Evolutionary conservation across 2,888 invertebrate genomes (phyloP).

Genomic region (Loripinus fragilis): DNA sequence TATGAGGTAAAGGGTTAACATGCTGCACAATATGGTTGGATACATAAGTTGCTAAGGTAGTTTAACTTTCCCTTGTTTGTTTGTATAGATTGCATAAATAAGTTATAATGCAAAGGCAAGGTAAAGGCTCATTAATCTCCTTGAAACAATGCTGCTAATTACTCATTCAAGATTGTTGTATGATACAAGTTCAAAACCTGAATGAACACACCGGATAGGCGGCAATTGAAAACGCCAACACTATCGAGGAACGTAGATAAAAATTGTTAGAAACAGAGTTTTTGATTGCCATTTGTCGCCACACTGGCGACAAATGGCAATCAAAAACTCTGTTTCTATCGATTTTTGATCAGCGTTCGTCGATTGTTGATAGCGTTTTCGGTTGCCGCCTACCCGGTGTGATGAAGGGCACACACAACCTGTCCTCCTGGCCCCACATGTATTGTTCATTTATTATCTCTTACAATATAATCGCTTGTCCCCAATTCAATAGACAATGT

Average conservation of each 20-base stretch:
- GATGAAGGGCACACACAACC: neutral
- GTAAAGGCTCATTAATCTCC: neutral
- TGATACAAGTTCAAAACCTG: neutral
- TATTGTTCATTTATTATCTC: neutral
- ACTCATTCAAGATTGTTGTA: neutral
- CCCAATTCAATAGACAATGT: neutral
- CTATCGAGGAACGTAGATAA: no score
- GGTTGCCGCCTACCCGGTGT: no score
- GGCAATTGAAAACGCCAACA: no score
- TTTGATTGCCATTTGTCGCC: no score
- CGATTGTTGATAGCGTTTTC: no score
- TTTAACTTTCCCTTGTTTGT: neutral
- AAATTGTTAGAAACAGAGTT: no score
- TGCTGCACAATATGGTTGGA: no score
- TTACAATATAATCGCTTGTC: neutral
- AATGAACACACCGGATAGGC: no score
- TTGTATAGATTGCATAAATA: neutral
- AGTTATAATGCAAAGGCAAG: neutral
- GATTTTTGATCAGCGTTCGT: no score
- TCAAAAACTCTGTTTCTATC: no score
- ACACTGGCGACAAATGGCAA: no score
- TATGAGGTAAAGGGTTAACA: no score
- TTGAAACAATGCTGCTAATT: neutral
- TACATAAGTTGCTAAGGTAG: neutral
- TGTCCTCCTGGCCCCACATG: neutral